Percentiles rank a stretch among this genome's conserved stretches.
phyloP scores from a whole-genome alignment of 2,797 vertebrate species.

The Pseudochirops corinnae region DNA sequence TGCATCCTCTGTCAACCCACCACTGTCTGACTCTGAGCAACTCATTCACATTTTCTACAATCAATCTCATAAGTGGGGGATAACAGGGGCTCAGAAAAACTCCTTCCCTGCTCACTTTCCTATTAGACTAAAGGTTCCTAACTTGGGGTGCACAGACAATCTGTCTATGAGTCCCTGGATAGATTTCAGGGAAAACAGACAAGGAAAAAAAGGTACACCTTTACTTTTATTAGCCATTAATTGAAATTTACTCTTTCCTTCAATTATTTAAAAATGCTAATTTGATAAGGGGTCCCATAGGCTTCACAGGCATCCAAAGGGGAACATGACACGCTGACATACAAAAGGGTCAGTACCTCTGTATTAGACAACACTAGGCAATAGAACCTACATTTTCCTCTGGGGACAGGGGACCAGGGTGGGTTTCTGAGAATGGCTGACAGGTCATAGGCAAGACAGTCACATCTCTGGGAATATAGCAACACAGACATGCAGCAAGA shows the following conservation, averaged over 20 bases:
- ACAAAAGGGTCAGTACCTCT: not conserved
- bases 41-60: constrained; percentile 21
- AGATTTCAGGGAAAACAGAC: not conserved
- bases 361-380: not conserved
- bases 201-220: not conserved
- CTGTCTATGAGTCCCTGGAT: not conserved
- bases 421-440: not conserved
- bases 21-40: constrained; percentile 46
- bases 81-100: constrained; percentile 1
- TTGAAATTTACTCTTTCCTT: not conserved
- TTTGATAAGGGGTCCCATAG: not conserved
- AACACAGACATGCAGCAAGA: not conserved
- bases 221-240: not conserved
- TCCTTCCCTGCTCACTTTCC: not conserved
- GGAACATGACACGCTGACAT: not conserved
- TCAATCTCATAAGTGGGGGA: not conserved
- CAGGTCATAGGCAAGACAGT: not conserved
- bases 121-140: not conserved
- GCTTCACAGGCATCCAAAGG: not conserved
- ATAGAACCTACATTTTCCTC: not conserved
- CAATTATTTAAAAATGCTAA: not conserved
- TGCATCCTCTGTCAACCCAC: constrained; percentile 31
- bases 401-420: not conserved
- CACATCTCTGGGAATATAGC: not conserved
- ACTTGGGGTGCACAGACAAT: not conserved